These are phyloP conservation scores for Sinella curviseta DNA, from an alignment of 1,140 invertebrate genomes.

Conservation along the genomic window DNA sequence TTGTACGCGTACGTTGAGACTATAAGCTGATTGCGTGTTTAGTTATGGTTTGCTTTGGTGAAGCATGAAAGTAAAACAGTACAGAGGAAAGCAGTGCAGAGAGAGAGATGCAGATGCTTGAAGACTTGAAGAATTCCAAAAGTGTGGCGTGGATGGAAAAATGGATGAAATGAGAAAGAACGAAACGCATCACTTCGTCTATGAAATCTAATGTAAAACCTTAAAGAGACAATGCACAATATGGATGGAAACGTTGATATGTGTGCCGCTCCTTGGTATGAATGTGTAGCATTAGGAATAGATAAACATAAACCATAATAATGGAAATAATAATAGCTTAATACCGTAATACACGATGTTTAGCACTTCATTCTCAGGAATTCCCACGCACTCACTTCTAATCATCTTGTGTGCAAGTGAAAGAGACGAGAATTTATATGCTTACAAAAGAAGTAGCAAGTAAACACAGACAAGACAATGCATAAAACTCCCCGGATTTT, in stretches of 20 bases:
- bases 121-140: neutral
- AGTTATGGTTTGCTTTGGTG: no score
- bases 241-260: neutral
- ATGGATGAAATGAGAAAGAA: constrained; percentile 11
- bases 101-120: neutral
- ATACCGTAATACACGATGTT: constrained; percentile 4
- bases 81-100: neutral
- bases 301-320: neutral
- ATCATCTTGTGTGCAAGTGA: no score
- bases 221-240: no score
- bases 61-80: neutral
- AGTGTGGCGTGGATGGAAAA: neutral
- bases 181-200: neutral
- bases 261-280: neutral
- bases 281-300: neutral
- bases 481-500: neutral
- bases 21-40: no score
- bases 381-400: constrained; percentile 1
- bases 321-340: no score
- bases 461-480: no score
- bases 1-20: no score
- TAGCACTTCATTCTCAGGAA: constrained; percentile 7
- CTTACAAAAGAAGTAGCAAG: no score
- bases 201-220: no score
- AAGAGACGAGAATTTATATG: no score